Percentiles rank a stretch among this genome's conserved stretches.
These are phyloP conservation scores for Deroplatys truncata DNA, from an alignment of 2,888 invertebrate species.

Conservation along the genomic window DNA sequence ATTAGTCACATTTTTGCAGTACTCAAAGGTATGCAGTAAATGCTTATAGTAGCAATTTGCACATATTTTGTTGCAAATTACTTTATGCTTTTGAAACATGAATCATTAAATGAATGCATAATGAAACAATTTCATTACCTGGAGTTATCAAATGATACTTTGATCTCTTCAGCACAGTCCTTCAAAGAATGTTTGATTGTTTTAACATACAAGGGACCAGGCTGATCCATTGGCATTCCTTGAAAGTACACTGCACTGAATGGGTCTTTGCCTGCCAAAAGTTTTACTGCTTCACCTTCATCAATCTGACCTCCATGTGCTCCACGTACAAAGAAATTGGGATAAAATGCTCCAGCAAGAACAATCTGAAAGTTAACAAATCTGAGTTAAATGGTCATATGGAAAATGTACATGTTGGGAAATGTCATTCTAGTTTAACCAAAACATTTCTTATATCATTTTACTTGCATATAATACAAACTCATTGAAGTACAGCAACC, in stretches of 20 bases:
- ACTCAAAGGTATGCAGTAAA: no score
- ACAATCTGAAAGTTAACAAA: constrained; percentile 52
- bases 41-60: no score
- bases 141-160: constrained; percentile 52
- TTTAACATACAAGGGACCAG: constrained; percentile 64
- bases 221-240: constrained; percentile 55
- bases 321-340: constrained; percentile 74
- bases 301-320: constrained; percentile 51
- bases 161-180: constrained; percentile 49
- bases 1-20: no score
- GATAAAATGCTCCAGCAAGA: constrained; percentile 88
- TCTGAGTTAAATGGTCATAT: not conserved
- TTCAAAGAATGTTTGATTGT: constrained; percentile 58
- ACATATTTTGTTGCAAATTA: not conserved
- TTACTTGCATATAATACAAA: no score
- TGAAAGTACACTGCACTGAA: constrained; percentile 65
- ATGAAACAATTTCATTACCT: constrained; percentile 40
- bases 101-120: not conserved
- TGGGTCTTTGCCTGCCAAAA: constrained; percentile 70
- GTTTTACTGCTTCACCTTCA: constrained; percentile 62
- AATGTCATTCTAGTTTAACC: no score
- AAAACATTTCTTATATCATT: no score
- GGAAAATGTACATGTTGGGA: no score
- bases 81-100: not conserved
- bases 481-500: no score